phyloP scores from a whole-genome alignment of 2,113 vertebrate genomes.

The Xiphias gladius region DNA sequence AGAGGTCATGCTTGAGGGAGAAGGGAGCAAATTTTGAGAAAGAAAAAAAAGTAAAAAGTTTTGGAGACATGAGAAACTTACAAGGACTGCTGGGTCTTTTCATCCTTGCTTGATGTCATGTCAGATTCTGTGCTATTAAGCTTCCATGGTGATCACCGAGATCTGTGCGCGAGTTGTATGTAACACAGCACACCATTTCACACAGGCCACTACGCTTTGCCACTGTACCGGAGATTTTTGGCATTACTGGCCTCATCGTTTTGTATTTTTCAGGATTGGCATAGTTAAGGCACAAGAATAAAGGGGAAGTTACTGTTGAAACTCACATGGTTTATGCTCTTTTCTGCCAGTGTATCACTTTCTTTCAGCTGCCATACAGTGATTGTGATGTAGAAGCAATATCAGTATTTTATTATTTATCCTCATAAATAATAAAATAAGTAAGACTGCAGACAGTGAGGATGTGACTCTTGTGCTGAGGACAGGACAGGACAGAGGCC shows the following conservation, averaged over 20 bases:
- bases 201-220: background rate
- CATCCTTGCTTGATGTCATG: too few relatives aligned
- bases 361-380: background rate
- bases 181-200: background rate
- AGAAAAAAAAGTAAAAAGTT: background rate
- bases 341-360: background rate
- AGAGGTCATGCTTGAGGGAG: background rate
- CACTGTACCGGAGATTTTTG: slow-evolving; percentile 4
- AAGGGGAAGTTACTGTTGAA: background rate
- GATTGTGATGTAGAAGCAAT: background rate
- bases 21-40: background rate
- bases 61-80: background rate
- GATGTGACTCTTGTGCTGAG: too few relatives aligned
- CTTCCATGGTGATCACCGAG: background rate
- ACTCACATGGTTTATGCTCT: background rate
- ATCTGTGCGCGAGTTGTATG: background rate
- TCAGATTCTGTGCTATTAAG: background rate
- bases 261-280: slow-evolving; percentile 26
- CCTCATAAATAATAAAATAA: background rate
- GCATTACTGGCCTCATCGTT: slow-evolving; percentile 26
- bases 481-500: background rate
- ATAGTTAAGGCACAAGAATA: slow-evolving; percentile 11
- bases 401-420: background rate
- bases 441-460: background rate
- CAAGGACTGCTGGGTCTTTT: background rate